Evolutionary conservation across 2,797 vertebrate species (phyloP).

Genomic region (Silurus lanzhouensis): DNA sequence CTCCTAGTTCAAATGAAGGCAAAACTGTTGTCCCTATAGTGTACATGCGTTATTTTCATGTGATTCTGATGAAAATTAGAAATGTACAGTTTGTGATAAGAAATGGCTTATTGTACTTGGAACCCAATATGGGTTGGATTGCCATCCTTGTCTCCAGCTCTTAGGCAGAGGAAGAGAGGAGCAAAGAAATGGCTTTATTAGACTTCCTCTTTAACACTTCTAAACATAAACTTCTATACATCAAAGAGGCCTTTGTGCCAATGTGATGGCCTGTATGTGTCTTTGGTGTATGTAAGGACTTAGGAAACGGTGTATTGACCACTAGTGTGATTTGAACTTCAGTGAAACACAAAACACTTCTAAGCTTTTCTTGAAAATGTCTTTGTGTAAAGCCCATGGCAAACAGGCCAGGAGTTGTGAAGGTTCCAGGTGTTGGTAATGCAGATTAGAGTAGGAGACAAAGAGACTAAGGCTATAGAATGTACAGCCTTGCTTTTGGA

Average conservation of each 20-base stretch:
- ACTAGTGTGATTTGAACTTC: constrained; percentile 34
- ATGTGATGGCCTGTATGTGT: neutral
- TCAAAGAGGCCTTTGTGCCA: constrained; percentile 44
- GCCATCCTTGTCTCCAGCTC: constrained; percentile 46
- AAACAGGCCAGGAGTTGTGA: neutral
- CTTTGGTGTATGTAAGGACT: constrained; percentile 44
- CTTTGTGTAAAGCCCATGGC: constrained; percentile 14
- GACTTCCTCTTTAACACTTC: constrained; percentile 41
- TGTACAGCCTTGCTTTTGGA: neutral
- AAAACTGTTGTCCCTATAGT: no score
- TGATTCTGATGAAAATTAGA: constrained; percentile 16
- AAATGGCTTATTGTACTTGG: constrained; percentile 46
- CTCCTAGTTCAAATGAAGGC: no score
- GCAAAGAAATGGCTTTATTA: constrained; percentile 43
- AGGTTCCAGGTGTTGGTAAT: neutral
- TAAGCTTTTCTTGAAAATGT: constrained; percentile 34
- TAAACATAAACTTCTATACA: constrained; percentile 27
- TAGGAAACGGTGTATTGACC: constrained; percentile 39
- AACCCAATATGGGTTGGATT: constrained; percentile 45
- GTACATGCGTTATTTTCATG: no score
- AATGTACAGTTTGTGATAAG: constrained; percentile 42
- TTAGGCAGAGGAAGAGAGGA: constrained; percentile 35
- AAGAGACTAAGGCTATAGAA: neutral
- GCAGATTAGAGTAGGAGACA: neutral
- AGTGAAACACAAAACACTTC: constrained; percentile 31